phyloP scores from a whole-genome alignment of 2,797 vertebrate species.

The Rhynchotus rufescens region DNA sequence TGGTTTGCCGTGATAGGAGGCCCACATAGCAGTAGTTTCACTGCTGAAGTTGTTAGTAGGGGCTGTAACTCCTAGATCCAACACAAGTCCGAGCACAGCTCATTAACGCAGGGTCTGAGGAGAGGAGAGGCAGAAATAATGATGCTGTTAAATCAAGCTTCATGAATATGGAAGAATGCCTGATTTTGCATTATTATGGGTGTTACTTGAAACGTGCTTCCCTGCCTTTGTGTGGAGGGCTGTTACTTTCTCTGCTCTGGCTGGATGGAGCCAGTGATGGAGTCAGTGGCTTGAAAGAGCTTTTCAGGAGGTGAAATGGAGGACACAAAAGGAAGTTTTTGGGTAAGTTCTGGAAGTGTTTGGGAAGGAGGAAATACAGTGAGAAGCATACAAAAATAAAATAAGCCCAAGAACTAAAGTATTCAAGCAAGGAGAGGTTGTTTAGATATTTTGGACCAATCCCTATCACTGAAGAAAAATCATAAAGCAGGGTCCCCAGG shows the following conservation, averaged over 20 bases:
- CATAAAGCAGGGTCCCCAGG: not conserved
- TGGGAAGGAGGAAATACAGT: not conserved
- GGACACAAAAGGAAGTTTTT: slow-evolving; percentile 8
- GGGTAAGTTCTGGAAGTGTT: not conserved
- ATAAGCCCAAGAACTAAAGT: not conserved
- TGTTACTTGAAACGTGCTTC: slow-evolving; percentile 70
- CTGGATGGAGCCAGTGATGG: not conserved
- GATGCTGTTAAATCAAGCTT: slow-evolving; percentile 76
- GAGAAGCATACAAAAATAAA: not conserved
- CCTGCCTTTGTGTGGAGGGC: slow-evolving; percentile 18
- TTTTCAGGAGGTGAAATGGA: slow-evolving; percentile 18
- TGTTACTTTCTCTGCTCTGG: slow-evolving; percentile 31
- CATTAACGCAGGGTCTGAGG: slow-evolving; percentile 69
- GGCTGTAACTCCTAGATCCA: slow-evolving; percentile 69
- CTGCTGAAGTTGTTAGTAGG: slow-evolving; percentile 52
- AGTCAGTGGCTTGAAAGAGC: slow-evolving; percentile 20
- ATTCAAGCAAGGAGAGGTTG: not conserved
- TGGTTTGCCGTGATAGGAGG: not conserved
- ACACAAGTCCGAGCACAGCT: slow-evolving; percentile 67
- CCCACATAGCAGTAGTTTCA: not conserved
- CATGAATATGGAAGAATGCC: slow-evolving; percentile 78
- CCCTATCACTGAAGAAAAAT: not conserved
- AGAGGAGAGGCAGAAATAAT: slow-evolving; percentile 74
- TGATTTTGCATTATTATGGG: slow-evolving; percentile 74
- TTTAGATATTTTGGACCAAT: not conserved